Base-by-base conservation (phyloP, 1,140 invertebrate genomes). In the Sarcophaga peregrina region DNA sequence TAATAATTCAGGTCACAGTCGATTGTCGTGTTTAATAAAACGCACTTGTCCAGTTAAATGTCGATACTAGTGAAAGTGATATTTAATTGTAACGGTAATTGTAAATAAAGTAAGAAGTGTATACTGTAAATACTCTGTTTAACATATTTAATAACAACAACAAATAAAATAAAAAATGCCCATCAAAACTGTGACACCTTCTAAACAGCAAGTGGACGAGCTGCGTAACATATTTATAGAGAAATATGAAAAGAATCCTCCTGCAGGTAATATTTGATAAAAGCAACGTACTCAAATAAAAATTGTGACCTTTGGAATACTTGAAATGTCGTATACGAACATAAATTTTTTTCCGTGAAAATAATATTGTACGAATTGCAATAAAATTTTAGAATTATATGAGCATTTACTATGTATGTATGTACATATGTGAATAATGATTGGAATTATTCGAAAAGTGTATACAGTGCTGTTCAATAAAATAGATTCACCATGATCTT, bases 181-280 rank as follows among this genome's bases (percentile, higher is more conserved):
- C 50, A 82, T 85, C 58, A 89, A 87, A 84, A 85, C 85, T 25
- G 85, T 84, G 82, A 84, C 85, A 86, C 88, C 91, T n/a, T 91
- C 88, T 11, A 47, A 84, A 5, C 86, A 90, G 75, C 89, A 91
- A 78, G 91, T 93, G 82, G 85, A 86, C 54, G 92, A 93, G 75
- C 86, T 93, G 46, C 91, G 93, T 17, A 90, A 91, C 13, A 91
- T 87, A 81, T 93, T 93, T 84, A 91, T 92, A 37, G 91, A 91
- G 76, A 92, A 92, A 86, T 86, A 93, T 17, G 89, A 91, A 50
- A 90, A 91, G 11, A 90, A 92, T 76, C 87, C 87, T 46, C 88
- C 88, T 5, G 7, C 84, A 87, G 88, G 88, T 90, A 85, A 87
- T 85, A 62, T 62, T 3, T n/a, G n/a, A 1, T 52, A 52, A 52